Conservation (phyloP, 2,797 vertebrate species). For the Natrix natrix region DNA sequence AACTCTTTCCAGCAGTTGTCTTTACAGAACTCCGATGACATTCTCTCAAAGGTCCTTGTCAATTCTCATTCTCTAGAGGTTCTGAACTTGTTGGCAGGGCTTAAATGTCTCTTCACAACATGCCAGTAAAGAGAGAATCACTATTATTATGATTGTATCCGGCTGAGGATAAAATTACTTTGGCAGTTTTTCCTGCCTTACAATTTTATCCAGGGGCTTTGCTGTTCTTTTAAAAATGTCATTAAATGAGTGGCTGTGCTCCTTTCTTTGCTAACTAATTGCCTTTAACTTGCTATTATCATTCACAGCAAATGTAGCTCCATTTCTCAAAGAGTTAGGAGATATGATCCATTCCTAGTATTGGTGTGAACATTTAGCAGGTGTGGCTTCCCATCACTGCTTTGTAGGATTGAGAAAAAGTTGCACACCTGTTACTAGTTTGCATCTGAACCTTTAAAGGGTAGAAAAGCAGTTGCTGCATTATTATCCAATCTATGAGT, state of each 20-base stretch:
- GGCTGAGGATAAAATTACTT: constrained; percentile 17
- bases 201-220: not conserved
- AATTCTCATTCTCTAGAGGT: not conserved
- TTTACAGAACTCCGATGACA: not conserved
- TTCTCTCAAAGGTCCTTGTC: constrained; percentile 5
- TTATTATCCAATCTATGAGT: not conserved
- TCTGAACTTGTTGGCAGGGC: not conserved
- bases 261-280: not conserved
- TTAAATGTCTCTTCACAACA: constrained; percentile 7
- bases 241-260: not conserved
- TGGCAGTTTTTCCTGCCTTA: not conserved
- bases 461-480: not conserved
- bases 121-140: not conserved
- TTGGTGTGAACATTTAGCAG: not conserved
- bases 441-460: not conserved
- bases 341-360: not conserved
- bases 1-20: constrained; percentile 8
- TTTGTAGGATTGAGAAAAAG: not conserved
- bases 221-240: not conserved
- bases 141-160: constrained; percentile 4
- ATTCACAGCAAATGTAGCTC: not conserved
- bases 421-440: not conserved
- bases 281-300: not conserved
- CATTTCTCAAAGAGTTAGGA: not conserved
- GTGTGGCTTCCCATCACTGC: not conserved